Base-by-base conservation (phyloP, 2,888 invertebrate genomes). In the Heliconius sara region DNA sequence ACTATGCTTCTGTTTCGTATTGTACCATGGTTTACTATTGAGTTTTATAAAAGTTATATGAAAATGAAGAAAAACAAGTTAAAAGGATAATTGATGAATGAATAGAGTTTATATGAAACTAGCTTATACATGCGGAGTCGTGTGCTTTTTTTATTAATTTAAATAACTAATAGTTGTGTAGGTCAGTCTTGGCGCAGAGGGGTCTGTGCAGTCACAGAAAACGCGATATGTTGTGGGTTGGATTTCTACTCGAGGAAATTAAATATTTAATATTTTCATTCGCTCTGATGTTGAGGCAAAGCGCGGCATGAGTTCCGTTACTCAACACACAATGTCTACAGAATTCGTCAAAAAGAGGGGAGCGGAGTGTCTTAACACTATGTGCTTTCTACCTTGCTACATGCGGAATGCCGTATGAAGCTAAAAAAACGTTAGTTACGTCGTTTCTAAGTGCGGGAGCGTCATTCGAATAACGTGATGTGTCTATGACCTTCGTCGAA, bases 1-100 rank as follows among this genome's bases (percentile, higher is more conserved):
- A 70, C 70, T 47, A 70, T 25, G 70, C 70, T 70, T 70, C 70
- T 70, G 70, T 43, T 47, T 16, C 16, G 7, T 70, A 70, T 47
- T 70, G 19, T 70, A 9, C 43, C 6, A 22, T 52, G 19, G 52
- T 22, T 52, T 9, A 52, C 22, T 52, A 2, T 22, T 22, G 7
- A 52, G 22, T 52, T 52, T 52, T 19, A 52, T 52, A 19, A 7
- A 52, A 60, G n/a, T 60, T 60, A 10, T 60, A 60, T 10, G 60
- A 10, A 60, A 60, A n/a, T n/a, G 3, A 22, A 57, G 5, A 57
- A 57, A 57, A 22, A 22, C 5, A 16, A 47, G 16, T 19, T 47
- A 52, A 19, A 52, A 52, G 39, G 39, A 39, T 10, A 52, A 52
- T 19, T 3, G 2, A n/a, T 60, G 1, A 9, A 60, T 60, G 60